phyloP scores from a whole-genome alignment of 2,888 invertebrate species.

The Caenorhabditis afra region DNA sequence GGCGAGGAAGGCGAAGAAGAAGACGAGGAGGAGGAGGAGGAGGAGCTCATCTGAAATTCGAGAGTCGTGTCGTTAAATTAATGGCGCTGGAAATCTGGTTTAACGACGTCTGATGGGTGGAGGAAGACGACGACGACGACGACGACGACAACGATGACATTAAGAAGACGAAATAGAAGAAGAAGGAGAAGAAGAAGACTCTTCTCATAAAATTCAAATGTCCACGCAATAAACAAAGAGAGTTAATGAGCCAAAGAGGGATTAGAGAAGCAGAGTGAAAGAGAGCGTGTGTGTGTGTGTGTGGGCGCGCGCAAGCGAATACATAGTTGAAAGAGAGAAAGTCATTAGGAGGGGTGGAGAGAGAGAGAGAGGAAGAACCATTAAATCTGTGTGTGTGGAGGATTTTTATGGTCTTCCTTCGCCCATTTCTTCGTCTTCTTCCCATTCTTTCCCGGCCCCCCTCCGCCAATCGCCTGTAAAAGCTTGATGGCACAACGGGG shows the following conservation, averaged over 20 bases:
- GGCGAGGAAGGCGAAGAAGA: too few relatives aligned
- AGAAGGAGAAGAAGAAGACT: constrained; percentile 25
- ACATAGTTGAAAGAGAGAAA: constrained; percentile 45
- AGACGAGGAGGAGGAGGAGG: too few relatives aligned
- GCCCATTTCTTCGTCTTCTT: too few relatives aligned
- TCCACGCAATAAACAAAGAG: constrained; percentile 60
- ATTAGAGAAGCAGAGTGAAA: constrained; percentile 53
- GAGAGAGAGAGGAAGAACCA: constrained; percentile 48
- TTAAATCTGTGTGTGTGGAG: constrained; percentile 46
- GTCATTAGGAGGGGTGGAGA: constrained; percentile 43
- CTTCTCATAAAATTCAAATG: constrained; percentile 58
- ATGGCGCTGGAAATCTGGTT: constrained; percentile 37
- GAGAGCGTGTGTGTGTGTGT: constrained; percentile 2
- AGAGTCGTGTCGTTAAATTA: constrained; percentile 35
- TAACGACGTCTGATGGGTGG: constrained; percentile 46
- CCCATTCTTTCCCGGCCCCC: constrained; percentile 18
- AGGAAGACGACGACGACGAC: constrained; percentile 31
- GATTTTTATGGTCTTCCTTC: constrained; percentile 55
- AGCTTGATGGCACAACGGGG: constrained; percentile 6
- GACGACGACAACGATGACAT: constrained; percentile 49
- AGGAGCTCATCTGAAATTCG: constrained; percentile 56
- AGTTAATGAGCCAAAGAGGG: constrained; percentile 55
- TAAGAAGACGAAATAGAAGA: constrained; percentile 30
- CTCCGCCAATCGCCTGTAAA: constrained; percentile 1
- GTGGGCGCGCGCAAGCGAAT: constrained; percentile 26